Evolutionary conservation across 2,888 invertebrate species (phyloP).

Genomic region (Conops quadrifasciatus): DNA sequence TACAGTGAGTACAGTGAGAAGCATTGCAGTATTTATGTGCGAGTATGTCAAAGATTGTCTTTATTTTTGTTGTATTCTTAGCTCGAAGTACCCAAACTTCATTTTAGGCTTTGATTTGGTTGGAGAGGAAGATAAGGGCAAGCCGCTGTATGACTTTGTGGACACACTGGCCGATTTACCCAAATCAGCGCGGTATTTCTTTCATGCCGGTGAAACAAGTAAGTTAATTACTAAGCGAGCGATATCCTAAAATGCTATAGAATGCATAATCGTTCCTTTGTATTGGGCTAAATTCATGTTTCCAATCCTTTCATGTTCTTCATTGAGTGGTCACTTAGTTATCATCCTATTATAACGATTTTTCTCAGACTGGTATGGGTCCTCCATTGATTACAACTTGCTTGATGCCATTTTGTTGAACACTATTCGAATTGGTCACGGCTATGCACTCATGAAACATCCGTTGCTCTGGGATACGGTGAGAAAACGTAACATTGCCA

Average conservation of each 20-base stretch:
- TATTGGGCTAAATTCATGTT: no score
- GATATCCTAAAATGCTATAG: no score
- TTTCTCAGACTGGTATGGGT: constrained; percentile 68
- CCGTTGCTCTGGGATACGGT: constrained; percentile 60
- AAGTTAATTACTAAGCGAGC: no score
- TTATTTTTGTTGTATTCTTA: constrained; percentile 40
- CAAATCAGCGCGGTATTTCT: constrained; percentile 67
- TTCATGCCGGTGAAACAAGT: constrained; percentile 75
- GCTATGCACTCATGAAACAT: constrained; percentile 62
- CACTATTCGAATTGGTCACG: constrained; percentile 64
- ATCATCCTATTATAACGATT: neutral
- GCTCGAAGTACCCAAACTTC: constrained; percentile 65
- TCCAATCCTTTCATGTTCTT: neutral
- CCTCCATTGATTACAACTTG: constrained; percentile 69
- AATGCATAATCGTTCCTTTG: no score
- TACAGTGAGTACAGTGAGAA: constrained; percentile 52
- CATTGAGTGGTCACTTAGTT: neutral
- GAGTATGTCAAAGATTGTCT: neutral
- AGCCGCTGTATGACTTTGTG: constrained; percentile 63
- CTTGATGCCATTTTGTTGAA: constrained; percentile 64
- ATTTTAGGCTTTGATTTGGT: constrained; percentile 74
- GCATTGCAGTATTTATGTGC: neutral
- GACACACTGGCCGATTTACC: constrained; percentile 52
- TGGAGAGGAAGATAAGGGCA: constrained; percentile 73
- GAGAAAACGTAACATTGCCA: constrained; percentile 58